Conservation (phyloP, 2,113 vertebrate genomes). For the Pteronura brasiliensis region DNA sequence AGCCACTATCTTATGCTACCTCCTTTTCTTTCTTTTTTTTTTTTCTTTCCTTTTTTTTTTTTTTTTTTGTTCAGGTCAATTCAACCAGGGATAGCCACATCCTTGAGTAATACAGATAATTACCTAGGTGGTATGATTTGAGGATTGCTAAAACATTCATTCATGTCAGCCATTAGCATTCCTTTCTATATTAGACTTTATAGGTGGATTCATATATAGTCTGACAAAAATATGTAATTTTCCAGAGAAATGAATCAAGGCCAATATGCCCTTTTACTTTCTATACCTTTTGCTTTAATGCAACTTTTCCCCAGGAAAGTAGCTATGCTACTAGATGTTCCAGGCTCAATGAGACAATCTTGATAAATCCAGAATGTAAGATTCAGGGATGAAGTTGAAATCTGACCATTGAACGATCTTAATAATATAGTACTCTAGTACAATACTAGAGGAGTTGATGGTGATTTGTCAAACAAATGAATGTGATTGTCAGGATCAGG, state of each 20-base stretch:
- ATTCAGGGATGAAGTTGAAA: background rate
- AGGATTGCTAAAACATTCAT: background rate
- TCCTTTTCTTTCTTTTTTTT: background rate
- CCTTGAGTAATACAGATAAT: background rate
- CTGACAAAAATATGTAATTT: background rate
- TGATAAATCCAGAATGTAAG: background rate
- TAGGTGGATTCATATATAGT: background rate
- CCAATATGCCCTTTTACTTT: background rate
- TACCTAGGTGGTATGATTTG: background rate
- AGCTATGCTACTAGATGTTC: background rate
- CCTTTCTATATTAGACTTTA: background rate
- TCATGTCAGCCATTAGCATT: background rate
- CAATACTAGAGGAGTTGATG: background rate
- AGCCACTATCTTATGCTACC: background rate
- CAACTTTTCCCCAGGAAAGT: background rate
- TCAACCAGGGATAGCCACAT: background rate
- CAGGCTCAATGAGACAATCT: background rate
- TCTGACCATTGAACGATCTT: background rate
- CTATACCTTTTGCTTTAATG: background rate
- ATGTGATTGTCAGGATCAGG: background rate
- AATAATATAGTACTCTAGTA: background rate
- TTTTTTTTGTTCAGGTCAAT: background rate
- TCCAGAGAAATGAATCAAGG: background rate
- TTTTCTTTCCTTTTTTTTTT: background rate
- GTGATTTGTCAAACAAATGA: background rate